Percentiles rank a stretch among this genome's conserved stretches.
Conservation (phyloP, 2,888 invertebrate species). For the Limnephilus marmoratus region DNA sequence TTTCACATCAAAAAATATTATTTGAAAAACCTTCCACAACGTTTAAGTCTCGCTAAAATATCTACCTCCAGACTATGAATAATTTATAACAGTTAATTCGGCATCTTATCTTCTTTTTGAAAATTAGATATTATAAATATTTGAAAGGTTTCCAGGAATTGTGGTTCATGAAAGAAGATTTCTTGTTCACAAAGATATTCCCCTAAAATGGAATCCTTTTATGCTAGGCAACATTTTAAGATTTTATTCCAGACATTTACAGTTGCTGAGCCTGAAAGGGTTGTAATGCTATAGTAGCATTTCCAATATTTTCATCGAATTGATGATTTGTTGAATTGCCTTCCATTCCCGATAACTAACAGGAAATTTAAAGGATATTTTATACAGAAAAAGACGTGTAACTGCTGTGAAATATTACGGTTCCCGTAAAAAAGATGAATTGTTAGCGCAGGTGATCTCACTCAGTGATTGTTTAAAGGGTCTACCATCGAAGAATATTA, state of each 20-base stretch:
- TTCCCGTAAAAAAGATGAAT: background rate
- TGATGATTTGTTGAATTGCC: conserved; percentile 30
- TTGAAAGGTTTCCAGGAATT: too few species aligned
- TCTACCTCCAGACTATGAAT: too few species aligned
- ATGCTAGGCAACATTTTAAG: too few species aligned
- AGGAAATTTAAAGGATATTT: conserved; percentile 28
- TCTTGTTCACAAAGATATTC: too few species aligned
- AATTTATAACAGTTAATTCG: too few species aligned
- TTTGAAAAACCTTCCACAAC: too few species aligned
- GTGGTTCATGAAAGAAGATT: too few species aligned
- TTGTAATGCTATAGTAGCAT: background rate
- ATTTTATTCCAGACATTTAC: background rate
- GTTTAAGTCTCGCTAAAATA: too few species aligned
- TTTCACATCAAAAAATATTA: too few species aligned
- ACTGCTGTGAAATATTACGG: background rate
- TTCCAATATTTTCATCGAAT: background rate
- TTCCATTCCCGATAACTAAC: background rate
- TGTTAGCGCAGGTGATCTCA: background rate
- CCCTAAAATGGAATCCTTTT: too few species aligned
- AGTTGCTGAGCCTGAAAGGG: background rate
- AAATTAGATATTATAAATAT: too few species aligned
- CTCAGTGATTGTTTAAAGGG: background rate
- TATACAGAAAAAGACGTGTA: background rate
- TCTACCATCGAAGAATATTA: background rate
- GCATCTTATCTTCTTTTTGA: too few species aligned